These are phyloP conservation scores for Drosophila pallidifrons DNA, from an alignment of 1,140 invertebrate genomes.

Conservation along the genomic window DNA sequence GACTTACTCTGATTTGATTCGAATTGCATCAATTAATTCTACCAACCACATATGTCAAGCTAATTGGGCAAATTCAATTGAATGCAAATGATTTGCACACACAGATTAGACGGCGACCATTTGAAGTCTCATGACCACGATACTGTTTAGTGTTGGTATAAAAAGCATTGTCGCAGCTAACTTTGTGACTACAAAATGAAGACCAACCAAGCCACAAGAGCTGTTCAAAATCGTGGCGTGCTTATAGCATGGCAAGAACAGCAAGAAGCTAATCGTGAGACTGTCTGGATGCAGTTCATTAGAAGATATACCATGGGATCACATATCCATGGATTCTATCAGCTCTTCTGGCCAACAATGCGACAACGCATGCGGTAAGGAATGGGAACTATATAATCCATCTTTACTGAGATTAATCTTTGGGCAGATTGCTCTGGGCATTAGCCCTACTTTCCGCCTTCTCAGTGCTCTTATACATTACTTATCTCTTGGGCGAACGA, in stretches of 20 bases:
- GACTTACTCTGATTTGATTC: conserved; percentile 26
- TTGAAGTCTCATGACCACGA: not conserved
- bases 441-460: conserved; percentile 56
- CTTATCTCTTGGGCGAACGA: conserved; percentile 52
- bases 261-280: not conserved
- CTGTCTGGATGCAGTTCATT: conserved; percentile 51
- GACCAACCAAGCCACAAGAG: conserved; percentile 1
- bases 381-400: too few species aligned
- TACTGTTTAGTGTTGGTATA: conserved; percentile 36
- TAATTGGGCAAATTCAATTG: conserved; percentile 65
- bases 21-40: conserved; percentile 47
- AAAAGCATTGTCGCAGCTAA: conserved; percentile 5
- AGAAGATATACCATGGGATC: conserved; percentile 46
- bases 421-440: conserved; percentile 26
- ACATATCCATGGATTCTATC: conserved; percentile 66
- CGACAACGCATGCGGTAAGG: conserved; percentile 66
- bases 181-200: conserved; percentile 40
- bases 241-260: conserved; percentile 18
- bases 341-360: conserved; percentile 63
- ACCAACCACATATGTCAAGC: conserved; percentile 34
- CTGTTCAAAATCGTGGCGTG: not conserved
- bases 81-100: conserved; percentile 74
- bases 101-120: conserved; percentile 43
- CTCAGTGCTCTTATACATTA: conserved; percentile 59
- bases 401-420: not conserved